These are phyloP conservation scores for Selene dorsalis DNA, from an alignment of 2,797 vertebrate species.

Conservation along the genomic window DNA sequence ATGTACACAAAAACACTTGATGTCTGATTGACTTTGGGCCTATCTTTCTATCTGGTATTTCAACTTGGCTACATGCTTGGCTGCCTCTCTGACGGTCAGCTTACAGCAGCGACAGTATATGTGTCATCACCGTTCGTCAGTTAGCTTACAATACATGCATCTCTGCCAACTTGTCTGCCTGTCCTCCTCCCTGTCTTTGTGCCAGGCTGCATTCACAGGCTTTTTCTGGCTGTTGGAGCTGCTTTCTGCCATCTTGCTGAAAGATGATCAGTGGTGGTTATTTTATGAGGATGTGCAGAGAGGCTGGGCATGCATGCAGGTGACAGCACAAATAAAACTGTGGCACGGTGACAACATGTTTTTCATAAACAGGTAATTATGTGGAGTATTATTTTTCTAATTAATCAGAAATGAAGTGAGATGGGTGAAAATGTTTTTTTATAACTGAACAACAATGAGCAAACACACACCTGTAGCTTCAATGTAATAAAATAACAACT, in stretches of 20 bases:
- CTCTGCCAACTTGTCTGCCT: conserved; percentile 58
- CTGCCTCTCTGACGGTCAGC: conserved; percentile 42
- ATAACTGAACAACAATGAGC: background rate
- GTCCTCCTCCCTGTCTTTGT: conserved; percentile 41
- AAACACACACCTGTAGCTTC: conserved; percentile 6
- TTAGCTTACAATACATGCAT: conserved; percentile 25
- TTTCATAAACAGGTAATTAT: conserved; percentile 32
- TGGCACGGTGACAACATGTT: conserved; percentile 16
- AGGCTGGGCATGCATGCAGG: conserved; percentile 31
- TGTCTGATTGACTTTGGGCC: conserved; percentile 50
- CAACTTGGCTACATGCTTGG: conserved; percentile 46
- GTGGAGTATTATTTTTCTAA: conserved; percentile 16
- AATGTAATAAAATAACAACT: background rate
- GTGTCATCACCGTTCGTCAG: conserved; percentile 49
- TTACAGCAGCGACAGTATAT: conserved; percentile 29
- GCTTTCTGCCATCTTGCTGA: conserved; percentile 54
- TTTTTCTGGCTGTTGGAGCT: conserved; percentile 35
- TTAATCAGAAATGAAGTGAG: background rate
- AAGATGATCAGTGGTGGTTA: conserved; percentile 43
- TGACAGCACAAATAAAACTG: conserved; percentile 34
- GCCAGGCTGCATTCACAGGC: conserved; percentile 47
- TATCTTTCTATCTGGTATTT: conserved; percentile 26
- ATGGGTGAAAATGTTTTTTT: background rate
- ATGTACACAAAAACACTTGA: conserved; percentile 47
- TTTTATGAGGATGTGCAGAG: conserved; percentile 11